Conservation (phyloP, 2,888 invertebrate species). For the Epicampocera succincta region DNA sequence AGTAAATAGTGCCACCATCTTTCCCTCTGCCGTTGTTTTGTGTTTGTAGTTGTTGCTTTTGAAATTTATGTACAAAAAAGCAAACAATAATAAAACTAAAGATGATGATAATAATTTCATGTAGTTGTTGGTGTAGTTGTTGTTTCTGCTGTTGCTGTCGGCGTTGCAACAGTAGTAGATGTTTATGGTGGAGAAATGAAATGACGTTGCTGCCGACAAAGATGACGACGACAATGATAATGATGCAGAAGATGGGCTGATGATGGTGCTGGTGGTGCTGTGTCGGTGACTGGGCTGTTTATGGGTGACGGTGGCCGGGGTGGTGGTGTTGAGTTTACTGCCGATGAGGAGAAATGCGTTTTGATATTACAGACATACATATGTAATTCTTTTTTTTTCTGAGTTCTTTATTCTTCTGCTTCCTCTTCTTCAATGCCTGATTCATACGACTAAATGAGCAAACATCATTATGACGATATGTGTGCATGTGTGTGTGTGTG, state of each 20-base stretch:
- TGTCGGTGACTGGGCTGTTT: too few species aligned
- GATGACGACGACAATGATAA: constrained; percentile 9
- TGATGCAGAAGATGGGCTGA: background rate
- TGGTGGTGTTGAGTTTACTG: constrained; percentile 2
- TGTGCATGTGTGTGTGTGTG: background rate
- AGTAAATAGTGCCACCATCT: constrained; percentile 16
- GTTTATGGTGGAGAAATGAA: constrained; percentile 36
- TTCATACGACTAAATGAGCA: constrained; percentile 40
- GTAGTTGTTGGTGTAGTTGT: constrained; percentile 5
- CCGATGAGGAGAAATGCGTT: constrained; percentile 52
- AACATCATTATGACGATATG: constrained; percentile 36
- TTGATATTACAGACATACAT: too few species aligned
- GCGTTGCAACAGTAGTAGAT: background rate
- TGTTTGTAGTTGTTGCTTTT: constrained; percentile 51
- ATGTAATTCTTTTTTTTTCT: constrained; percentile 6
- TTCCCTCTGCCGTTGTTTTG: background rate
- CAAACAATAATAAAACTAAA: constrained; percentile 21
- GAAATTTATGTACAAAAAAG: constrained; percentile 14
- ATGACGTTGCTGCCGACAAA: constrained; percentile 34
- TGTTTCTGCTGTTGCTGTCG: too few species aligned
- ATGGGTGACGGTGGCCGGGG: too few species aligned
- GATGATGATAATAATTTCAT: constrained; percentile 11
- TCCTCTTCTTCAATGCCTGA: constrained; percentile 28
- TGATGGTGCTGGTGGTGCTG: constrained; percentile 5
- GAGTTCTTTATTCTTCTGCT: constrained; percentile 29